Evolutionary conservation across 2,113 vertebrate species (phyloP).

Genomic region (Cottus gobio): DNA sequence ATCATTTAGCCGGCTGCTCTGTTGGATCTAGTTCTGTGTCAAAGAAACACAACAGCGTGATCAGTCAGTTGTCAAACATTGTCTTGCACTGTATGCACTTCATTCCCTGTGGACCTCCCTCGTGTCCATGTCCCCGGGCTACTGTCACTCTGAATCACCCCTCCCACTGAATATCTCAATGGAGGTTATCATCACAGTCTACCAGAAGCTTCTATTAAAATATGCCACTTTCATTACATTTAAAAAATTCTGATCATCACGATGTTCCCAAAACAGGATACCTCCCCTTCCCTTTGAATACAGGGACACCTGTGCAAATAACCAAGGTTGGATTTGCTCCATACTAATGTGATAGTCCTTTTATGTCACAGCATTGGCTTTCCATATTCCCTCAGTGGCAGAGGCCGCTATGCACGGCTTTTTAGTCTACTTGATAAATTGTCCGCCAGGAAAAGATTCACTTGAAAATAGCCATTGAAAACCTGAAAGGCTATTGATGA

Average conservation of each 20-base stretch:
- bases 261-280: not conserved
- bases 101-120: slow-evolving; percentile 30
- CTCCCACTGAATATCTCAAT: slow-evolving; percentile 14
- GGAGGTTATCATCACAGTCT: slow-evolving; percentile 47
- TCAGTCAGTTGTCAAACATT: slow-evolving; percentile 24
- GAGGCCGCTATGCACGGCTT: not conserved
- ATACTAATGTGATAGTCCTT: slow-evolving; percentile 16
- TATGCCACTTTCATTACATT: slow-evolving; percentile 2
- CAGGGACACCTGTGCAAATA: not conserved
- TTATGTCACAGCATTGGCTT: slow-evolving; percentile 13
- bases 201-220: not conserved
- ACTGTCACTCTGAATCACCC: slow-evolving; percentile 13
- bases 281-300: slow-evolving; percentile 3
- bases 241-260: slow-evolving; percentile 14
- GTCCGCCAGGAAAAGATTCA: not conserved
- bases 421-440: slow-evolving; percentile 18
- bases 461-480: slow-evolving; percentile 7
- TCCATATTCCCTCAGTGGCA: not conserved
- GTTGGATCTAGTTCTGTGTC: not conserved
- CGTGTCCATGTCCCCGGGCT: slow-evolving; percentile 25
- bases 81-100: slow-evolving; percentile 8
- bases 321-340: slow-evolving; percentile 13
- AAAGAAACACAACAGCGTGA: slow-evolving; percentile 5
- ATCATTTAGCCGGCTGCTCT: slow-evolving; percentile 3
- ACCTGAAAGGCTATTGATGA: slow-evolving; percentile 25